phyloP scores from a whole-genome alignment of 2,797 vertebrate genomes.

The Bovichtus variegatus region DNA sequence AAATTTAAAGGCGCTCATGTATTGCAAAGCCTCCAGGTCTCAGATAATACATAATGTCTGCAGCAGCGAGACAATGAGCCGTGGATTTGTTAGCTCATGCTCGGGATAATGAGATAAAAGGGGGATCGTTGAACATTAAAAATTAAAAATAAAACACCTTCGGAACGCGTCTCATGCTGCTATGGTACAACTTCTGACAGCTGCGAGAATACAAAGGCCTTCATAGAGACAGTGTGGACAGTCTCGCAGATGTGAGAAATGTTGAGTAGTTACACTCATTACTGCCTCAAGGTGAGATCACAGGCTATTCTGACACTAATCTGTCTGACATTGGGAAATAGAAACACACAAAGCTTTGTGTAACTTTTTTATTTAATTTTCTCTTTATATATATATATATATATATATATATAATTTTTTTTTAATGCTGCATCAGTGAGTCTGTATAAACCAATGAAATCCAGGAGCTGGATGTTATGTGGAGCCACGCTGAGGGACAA shows the following conservation, averaged over 20 bases:
- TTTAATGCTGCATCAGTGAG: conserved; percentile 15
- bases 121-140: conserved; percentile 12
- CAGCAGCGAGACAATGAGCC: conserved; percentile 43
- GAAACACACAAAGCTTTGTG: background rate
- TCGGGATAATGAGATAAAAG: conserved; percentile 18
- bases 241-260: conserved; percentile 10
- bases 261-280: background rate
- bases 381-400: too few relatives aligned
- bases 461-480: background rate
- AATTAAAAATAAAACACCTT: conserved; percentile 32
- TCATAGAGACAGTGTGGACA: background rate
- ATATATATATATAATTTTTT: background rate
- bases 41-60: conserved; percentile 40
- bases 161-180: conserved; percentile 28
- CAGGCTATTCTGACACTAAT: conserved; percentile 8
- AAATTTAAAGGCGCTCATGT: conserved; percentile 54
- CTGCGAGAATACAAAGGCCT: background rate
- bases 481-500: background rate
- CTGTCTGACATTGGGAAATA: conserved; percentile 2
- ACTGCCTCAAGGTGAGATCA: background rate
- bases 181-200: conserved; percentile 21
- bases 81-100: conserved; percentile 35
- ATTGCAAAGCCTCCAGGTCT: conserved; percentile 50
- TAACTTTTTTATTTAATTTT: background rate
- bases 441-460: background rate